Percentiles rank a stretch among this genome's conserved stretches.
Evolutionary conservation across 2,113 vertebrate genomes (phyloP).

Genomic region (Epinephelus cyanopodus): DNA sequence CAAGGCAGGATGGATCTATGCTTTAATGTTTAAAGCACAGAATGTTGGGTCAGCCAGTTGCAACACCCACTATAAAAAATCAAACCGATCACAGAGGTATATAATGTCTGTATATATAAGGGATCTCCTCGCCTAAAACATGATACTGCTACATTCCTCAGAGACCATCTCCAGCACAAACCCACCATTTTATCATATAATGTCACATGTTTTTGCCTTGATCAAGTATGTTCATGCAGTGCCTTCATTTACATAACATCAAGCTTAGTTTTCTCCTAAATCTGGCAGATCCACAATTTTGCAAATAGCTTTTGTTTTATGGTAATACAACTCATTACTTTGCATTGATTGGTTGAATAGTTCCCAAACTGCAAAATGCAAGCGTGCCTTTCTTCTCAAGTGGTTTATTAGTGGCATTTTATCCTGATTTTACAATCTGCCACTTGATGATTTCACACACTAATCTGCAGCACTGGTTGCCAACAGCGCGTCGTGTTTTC

Average conservation of each 20-base stretch:
- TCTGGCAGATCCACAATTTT: slow-evolving; percentile 28
- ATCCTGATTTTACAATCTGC: slow-evolving; percentile 39
- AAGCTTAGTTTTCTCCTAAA: slow-evolving; percentile 30
- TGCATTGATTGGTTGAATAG: slow-evolving; percentile 52
- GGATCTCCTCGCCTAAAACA: neutral
- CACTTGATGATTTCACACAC: slow-evolving; percentile 15
- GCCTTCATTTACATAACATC: slow-evolving; percentile 51
- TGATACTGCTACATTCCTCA: neutral
- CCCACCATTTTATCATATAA: neutral
- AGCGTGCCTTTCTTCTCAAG: slow-evolving; percentile 22
- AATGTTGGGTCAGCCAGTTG: neutral
- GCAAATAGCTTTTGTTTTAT: slow-evolving; percentile 50
- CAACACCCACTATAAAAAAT: neutral
- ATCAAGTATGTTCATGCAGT: slow-evolving; percentile 31
- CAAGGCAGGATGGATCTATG: too few species aligned
- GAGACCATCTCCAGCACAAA: neutral
- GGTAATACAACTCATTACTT: slow-evolving; percentile 56
- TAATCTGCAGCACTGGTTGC: slow-evolving; percentile 23
- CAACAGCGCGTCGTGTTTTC: slow-evolving; percentile 23
- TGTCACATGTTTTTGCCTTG: slow-evolving; percentile 25
- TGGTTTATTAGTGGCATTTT: slow-evolving; percentile 47
- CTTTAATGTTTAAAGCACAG: neutral
- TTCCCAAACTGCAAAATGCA: slow-evolving; percentile 22
- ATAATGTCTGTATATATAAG: neutral
- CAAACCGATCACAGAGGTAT: neutral